Evolutionary conservation across 2,113 vertebrate genomes (phyloP).

Genomic region (Atractosteus spatula): DNA sequence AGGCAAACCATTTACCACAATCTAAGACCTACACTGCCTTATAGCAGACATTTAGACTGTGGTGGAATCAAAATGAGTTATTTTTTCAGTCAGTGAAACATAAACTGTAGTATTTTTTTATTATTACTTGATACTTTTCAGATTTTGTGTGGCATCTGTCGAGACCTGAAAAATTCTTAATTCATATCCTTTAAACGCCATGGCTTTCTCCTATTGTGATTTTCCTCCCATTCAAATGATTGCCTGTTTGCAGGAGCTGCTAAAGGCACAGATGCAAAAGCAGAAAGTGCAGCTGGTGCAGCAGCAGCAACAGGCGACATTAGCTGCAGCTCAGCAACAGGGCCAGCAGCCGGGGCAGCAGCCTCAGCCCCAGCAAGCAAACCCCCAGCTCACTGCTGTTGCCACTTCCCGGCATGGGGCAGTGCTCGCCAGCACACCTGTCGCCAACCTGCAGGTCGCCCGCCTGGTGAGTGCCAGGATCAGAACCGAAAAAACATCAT

Average conservation of each 20-base stretch:
- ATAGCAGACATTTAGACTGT: too few species aligned
- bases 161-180: too few species aligned
- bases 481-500: neutral
- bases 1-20: too few species aligned
- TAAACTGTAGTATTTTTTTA: too few species aligned
- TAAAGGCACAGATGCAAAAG: constrained; percentile 69
- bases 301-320: constrained; percentile 67
- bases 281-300: constrained; percentile 51
- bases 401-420: constrained; percentile 77
- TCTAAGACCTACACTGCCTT: too few species aligned
- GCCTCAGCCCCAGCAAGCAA: constrained; percentile 74
- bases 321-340: constrained; percentile 62
- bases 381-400: constrained; percentile 81
- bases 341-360: constrained; percentile 74
- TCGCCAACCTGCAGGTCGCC: constrained; percentile 83
- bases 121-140: too few species aligned
- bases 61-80: too few species aligned
- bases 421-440: constrained; percentile 76
- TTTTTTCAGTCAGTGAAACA: too few species aligned
- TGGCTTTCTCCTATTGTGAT: too few species aligned
- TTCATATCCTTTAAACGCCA: too few species aligned
- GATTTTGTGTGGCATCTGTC: too few species aligned
- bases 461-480: constrained; percentile 75
- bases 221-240: too few species aligned
- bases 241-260: constrained; percentile 67